These are phyloP conservation scores for Taxidea taxus DNA, from an alignment of 2,113 vertebrate genomes.

Conservation along the genomic window DNA sequence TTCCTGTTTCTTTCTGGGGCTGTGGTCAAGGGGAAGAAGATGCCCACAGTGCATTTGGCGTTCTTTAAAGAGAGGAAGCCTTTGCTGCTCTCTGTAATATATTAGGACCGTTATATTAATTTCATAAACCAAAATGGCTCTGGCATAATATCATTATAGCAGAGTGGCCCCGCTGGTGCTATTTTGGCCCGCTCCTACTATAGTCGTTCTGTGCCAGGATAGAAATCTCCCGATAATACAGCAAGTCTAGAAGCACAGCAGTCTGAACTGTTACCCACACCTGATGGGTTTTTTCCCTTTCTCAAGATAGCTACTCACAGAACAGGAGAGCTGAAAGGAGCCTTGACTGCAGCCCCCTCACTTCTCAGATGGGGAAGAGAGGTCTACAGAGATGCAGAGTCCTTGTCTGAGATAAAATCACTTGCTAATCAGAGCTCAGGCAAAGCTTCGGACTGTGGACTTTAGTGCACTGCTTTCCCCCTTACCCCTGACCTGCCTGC, in stretches of 20 bases:
- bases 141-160: slow-evolving; percentile 63
- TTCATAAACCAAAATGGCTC: slow-evolving; percentile 65
- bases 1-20: not conserved
- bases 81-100: not conserved
- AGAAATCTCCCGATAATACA: slow-evolving; percentile 27
- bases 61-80: not conserved
- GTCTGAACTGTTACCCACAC: not conserved
- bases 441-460: fast-evolving
- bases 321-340: not conserved
- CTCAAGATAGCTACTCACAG: not conserved
- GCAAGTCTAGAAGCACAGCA: not conserved
- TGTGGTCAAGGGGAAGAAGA: not conserved
- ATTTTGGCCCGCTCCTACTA: slow-evolving; percentile 24
- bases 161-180: slow-evolving; percentile 45
- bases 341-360: not conserved
- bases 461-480: fast-evolving
- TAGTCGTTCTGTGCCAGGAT: slow-evolving; percentile 30
- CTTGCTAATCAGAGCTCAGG: not conserved
- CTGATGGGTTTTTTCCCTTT: not conserved
- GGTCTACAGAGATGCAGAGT: not conserved
- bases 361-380: not conserved
- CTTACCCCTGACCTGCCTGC: fast-evolving
- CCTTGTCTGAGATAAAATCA: not conserved
- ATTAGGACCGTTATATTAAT: slow-evolving; percentile 51
- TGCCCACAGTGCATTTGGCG: not conserved